These are phyloP conservation scores for Gambusia yucatana DNA, from an alignment of 2,797 vertebrate genomes.

Conservation along the genomic window DNA sequence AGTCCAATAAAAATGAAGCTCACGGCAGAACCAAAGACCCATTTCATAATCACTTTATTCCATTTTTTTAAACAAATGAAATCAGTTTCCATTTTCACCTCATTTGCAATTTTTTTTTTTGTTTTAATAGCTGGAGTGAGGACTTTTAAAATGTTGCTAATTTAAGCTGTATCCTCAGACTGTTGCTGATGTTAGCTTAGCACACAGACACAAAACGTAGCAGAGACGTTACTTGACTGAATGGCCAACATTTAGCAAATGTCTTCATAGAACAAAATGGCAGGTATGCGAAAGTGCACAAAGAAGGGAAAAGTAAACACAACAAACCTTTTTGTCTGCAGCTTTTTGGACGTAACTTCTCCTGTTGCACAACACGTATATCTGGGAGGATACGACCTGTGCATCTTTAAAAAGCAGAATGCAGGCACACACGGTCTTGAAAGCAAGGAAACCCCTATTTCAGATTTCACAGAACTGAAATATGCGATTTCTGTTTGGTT, in stretches of 20 bases:
- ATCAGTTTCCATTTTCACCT: neutral
- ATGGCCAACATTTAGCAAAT: neutral
- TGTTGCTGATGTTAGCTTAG: neutral
- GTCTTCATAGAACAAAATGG: neutral
- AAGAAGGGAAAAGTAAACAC: neutral
- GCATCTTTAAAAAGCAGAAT: neutral
- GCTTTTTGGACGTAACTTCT: neutral
- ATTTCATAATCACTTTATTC: neutral
- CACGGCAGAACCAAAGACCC: neutral
- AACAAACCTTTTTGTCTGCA: neutral
- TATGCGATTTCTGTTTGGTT: neutral
- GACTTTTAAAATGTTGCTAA: neutral
- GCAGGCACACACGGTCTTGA: neutral
- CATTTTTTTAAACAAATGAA: neutral
- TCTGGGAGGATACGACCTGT: neutral
- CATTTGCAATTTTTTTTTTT: neutral
- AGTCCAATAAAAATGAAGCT: constrained; percentile 6
- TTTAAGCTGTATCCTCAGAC: neutral
- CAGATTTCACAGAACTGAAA: neutral
- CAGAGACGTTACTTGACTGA: neutral
- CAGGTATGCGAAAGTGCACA: neutral
- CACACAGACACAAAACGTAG: neutral
- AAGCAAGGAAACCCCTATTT: neutral
- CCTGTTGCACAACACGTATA: neutral
- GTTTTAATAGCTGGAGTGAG: neutral